Base-by-base conservation (phyloP, 2,113 vertebrate genomes). In the Heterocephalus glaber region DNA sequence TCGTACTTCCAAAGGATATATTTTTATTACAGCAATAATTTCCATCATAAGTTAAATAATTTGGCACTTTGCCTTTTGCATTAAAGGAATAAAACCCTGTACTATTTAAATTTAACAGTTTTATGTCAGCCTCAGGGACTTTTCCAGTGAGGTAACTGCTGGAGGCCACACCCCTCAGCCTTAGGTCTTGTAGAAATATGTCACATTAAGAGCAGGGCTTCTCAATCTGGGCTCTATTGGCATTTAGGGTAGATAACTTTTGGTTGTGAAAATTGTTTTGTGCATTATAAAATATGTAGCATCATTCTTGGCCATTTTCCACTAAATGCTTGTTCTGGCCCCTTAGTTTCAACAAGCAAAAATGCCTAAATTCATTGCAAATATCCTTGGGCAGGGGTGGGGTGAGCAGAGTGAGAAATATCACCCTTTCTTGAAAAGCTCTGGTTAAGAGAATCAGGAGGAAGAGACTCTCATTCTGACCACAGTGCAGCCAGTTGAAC, bases 31-130 rank as follows among this genome's bases (percentile, higher is more conserved):
- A 66, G 38, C 63, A 96, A 81, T 74, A 95, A 85, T 26, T 96
- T 91, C 76, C 70, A n/a, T 86, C 72, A 20, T 35, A 93, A 41
- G 28, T 89, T 92, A 96, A 96, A 86, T 92, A 74, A 92, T 95
- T 95, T 89, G 90, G 72, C 44, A 28, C 44, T 92, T 63, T 96
- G 20, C n/a, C 97, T 96, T 60, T 90, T 90, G 30, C n/a, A 87
- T 96, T 96, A 90, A 95, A 86, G 66, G 84, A 54, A 33, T 72
- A 89, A 90, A 74, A 22, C 77, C 83, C 63, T 81, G 26, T 4
- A 10, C 63, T 38, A 41, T n/a, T 97, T 96, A 97, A 96, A 97
- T 97, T 93, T 86, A 14, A 10, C 41, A 63, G 58, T 97, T 95
- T 88, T 87, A 72, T 60, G 52, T 90, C 35, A n/a, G 3, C 96